Conservation (phyloP, 2,113 vertebrate species). For the Boulengeromyrus knoepffleri region DNA sequence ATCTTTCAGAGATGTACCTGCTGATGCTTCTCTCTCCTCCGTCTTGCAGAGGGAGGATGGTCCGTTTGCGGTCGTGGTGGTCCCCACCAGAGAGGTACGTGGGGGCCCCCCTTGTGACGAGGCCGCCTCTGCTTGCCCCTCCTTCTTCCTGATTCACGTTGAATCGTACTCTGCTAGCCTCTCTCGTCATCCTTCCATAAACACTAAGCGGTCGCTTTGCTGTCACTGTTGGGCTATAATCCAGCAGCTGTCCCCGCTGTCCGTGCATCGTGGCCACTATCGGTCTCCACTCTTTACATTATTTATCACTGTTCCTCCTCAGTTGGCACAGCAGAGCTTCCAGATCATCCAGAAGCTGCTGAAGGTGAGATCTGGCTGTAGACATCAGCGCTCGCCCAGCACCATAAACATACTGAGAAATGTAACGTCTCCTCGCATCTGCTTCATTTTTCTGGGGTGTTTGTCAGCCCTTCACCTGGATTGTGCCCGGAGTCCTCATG, state of each 20-base stretch:
- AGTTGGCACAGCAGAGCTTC: conserved; percentile 90
- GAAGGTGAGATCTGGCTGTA: conserved; percentile 63
- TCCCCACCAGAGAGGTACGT: conserved; percentile 90
- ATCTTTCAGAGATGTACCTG: background rate
- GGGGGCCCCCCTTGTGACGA: background rate
- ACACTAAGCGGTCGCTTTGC: background rate
- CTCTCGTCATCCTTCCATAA: background rate
- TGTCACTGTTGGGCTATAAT: background rate
- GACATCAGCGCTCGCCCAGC: background rate
- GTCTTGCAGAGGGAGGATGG: conserved; percentile 72
- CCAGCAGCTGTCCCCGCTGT: background rate
- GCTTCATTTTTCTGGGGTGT: background rate
- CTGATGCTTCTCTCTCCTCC: conserved; percentile 16
- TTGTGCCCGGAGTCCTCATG: conserved; percentile 95
- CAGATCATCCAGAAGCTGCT: conserved; percentile 82
- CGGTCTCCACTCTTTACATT: background rate
- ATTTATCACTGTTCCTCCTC: background rate
- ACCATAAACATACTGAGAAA: background rate
- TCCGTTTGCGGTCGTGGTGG: conserved; percentile 79
- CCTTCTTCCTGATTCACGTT: background rate
- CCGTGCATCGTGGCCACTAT: background rate
- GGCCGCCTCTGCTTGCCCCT: background rate
- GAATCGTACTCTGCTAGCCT: background rate
- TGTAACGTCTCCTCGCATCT: background rate
- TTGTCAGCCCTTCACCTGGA: conserved; percentile 86